A percentile compares a stretch with the other conserved stretches of the same genome.
Evolutionary conservation across 2,888 invertebrate species (phyloP).

Genomic region (Nomada flava): DNA sequence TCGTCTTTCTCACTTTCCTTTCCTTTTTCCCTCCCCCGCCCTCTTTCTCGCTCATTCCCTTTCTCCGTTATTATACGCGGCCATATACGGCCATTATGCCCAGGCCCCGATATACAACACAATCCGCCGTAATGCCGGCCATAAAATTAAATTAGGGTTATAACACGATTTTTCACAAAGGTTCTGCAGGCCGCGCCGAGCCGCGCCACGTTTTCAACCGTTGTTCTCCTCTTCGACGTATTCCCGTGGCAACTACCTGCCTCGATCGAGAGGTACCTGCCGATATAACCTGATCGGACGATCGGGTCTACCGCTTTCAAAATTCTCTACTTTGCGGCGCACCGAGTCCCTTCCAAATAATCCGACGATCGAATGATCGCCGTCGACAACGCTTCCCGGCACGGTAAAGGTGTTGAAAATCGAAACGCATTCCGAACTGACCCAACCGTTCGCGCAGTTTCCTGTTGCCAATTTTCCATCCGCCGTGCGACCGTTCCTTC

Average conservation of each 20-base stretch:
- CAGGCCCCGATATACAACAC: slow-evolving; percentile 77
- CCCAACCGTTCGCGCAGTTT: no score
- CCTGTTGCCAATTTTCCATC: no score
- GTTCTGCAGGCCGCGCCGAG: slow-evolving; percentile 73
- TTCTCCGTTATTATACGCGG: slow-evolving; percentile 73
- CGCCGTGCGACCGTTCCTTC: not conserved
- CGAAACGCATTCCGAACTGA: no score
- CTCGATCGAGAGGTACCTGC: slow-evolving; percentile 56
- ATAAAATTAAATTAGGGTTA: slow-evolving; percentile 85
- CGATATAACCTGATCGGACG: slow-evolving; percentile 61
- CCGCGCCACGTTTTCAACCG: slow-evolving; percentile 61
- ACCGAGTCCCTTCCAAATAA: not conserved
- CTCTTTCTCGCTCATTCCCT: slow-evolving; percentile 47
- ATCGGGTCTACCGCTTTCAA: slow-evolving; percentile 53
- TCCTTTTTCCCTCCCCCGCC: slow-evolving; percentile 54
- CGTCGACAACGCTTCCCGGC: no score
- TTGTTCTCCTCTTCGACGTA: slow-evolving; percentile 42
- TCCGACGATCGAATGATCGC: not conserved
- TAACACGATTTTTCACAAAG: slow-evolving; percentile 84
- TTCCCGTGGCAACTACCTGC: slow-evolving; percentile 68
- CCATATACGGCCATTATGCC: slow-evolving; percentile 75
- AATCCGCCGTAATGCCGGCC: slow-evolving; percentile 83
- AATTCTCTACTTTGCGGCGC: slow-evolving; percentile 22
- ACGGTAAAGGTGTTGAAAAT: no score
- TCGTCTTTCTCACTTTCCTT: slow-evolving; percentile 27